A percentile compares a stretch with the other conserved stretches of the same genome.
These are phyloP conservation scores for Microchirus variegatus DNA, from an alignment of 2,797 vertebrate genomes.

Conservation along the genomic window DNA sequence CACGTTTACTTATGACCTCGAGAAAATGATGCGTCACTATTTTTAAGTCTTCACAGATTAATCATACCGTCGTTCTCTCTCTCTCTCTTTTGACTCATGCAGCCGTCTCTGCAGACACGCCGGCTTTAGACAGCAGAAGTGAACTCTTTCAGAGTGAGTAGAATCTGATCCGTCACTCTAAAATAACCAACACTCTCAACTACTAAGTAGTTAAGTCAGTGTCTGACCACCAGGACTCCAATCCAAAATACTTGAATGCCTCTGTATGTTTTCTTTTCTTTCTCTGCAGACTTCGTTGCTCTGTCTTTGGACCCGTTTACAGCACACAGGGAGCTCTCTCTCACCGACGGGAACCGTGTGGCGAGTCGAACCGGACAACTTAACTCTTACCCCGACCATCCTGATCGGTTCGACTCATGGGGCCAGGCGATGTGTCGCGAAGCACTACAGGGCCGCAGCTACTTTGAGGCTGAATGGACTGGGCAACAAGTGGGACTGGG, in stretches of 20 bases:
- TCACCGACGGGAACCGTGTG: constrained; percentile 22
- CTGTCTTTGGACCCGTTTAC: constrained; percentile 42
- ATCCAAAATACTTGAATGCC: too few species aligned
- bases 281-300: constrained; percentile 9
- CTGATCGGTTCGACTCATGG: constrained; percentile 44
- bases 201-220: too few species aligned
- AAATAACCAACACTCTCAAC: too few species aligned
- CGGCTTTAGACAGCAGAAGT: constrained; percentile 5
- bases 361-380: background rate
- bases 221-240: too few species aligned
- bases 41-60: too few species aligned
- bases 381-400: constrained; percentile 19
- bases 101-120: background rate
- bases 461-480: constrained; percentile 38
- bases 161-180: background rate
- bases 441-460: constrained; percentile 12
- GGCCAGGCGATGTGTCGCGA: constrained; percentile 38
- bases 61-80: too few species aligned
- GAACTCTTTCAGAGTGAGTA: constrained; percentile 36
- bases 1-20: background rate
- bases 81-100: background rate
- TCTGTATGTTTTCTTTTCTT: too few species aligned
- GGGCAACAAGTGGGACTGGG: constrained; percentile 32
- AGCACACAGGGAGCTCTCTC: constrained; percentile 22
- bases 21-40: too few species aligned